Conservation (phyloP, 2,113 vertebrate species). For the Ciconia boyciana region DNA sequence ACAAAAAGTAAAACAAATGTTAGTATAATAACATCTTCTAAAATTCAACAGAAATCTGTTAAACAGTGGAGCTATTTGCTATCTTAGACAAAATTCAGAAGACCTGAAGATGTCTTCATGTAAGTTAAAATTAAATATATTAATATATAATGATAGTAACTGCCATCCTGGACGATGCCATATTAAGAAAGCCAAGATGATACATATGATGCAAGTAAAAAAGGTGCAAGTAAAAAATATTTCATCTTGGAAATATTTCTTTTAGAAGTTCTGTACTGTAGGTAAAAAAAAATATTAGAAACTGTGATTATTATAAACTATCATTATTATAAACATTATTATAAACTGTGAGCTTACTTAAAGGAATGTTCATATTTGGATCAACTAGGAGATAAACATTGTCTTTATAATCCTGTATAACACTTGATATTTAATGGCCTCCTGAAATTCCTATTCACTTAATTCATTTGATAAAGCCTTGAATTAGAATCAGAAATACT, state of each 20-base stretch:
- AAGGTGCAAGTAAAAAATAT: background rate
- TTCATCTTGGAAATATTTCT: background rate
- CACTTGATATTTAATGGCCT: background rate
- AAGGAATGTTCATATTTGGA: background rate
- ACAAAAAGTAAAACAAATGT: background rate
- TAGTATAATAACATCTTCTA: background rate
- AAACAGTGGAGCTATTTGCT: background rate
- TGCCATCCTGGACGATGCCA: background rate
- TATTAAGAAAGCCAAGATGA: background rate
- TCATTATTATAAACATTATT: background rate
- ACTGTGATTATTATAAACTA: background rate
- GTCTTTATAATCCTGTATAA: background rate
- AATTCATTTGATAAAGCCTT: background rate
- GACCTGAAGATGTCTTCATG: background rate
- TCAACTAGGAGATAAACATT: background rate
- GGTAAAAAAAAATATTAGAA: background rate
- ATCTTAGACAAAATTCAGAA: background rate
- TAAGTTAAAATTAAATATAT: background rate
- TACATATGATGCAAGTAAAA: background rate
- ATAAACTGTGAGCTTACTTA: background rate
- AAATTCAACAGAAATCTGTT: background rate
- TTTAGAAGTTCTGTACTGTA: background rate
- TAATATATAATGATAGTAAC: background rate
- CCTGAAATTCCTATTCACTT: background rate
- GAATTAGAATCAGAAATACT: background rate